Base-by-base conservation (phyloP, 2,797 vertebrate species). In the Allobates femoralis region DNA sequence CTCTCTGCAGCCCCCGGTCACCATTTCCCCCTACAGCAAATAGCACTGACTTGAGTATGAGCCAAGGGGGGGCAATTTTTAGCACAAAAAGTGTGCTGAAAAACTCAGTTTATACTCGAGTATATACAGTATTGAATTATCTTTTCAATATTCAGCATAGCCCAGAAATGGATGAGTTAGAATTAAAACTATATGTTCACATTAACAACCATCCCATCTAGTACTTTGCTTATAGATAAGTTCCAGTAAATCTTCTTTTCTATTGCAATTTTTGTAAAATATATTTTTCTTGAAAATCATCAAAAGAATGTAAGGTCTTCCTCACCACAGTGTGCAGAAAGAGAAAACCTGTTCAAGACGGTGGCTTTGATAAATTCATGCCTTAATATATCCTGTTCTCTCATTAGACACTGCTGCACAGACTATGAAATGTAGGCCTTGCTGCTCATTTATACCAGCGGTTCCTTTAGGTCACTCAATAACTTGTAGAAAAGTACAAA, bases 401-500 rank as follows among this genome's bases (percentile, higher is more conserved):
- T 86, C 69, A 64, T 86, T 86, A 86, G 55, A 34, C 11, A 62
- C 67, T 5, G 55, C 37, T 58, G 78, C 55, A 64, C 67, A 55
- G 53, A 53, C 55, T 64, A 58, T 74, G 67, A 46, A 56, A 81
- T 64, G 69, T 26, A 32, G 53, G 28, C 71, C 64, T 79, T 26
- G 50, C 19, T 85, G 55, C 79, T 86, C 79, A 81, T 86, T 86
- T 81, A 81, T 86, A 37, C 5, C 79, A 66, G 58, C 21, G 28
- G 85, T 74, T 28, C 37, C 76, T 30, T 19, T 21, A 74, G 69
- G 85, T 53, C 85, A 86, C 74, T 73, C 55, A 41, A 16, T 28
- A 58, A 46, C 66, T 60, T 79, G 73, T 46, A 60, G 62, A 51
- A 30, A 56, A 23, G 15, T 34, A 30, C 37, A 58, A 75, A 84